phyloP scores from a whole-genome alignment of 1,140 invertebrate species.

The Aricia agestis region DNA sequence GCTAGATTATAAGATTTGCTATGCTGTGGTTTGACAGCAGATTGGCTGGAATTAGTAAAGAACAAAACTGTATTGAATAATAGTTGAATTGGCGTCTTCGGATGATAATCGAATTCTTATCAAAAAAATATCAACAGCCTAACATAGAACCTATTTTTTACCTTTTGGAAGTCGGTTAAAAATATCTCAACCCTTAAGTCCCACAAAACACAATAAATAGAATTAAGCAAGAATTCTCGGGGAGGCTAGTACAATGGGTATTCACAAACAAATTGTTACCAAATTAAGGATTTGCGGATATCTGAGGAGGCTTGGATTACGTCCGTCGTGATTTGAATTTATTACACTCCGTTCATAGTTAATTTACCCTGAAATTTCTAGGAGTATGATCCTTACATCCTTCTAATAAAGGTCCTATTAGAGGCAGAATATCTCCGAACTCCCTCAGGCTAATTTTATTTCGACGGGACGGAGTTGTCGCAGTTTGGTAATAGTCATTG shows the following conservation, averaged over 20 bases:
- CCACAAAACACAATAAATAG: background rate
- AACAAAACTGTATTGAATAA: no score
- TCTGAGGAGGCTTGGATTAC: constrained; percentile 57
- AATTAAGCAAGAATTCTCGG: background rate
- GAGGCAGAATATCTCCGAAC: no score
- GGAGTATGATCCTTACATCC: no score
- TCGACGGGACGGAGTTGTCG: constrained; percentile 41
- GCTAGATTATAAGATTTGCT: no score
- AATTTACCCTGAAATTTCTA: background rate
- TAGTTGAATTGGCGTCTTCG: no score
- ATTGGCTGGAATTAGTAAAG: no score
- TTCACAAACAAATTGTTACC: constrained; percentile 45
- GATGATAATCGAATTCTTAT: no score
- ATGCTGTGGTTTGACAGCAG: no score
- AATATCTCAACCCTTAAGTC: background rate
- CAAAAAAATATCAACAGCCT: background rate
- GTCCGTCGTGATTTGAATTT: constrained; percentile 63
- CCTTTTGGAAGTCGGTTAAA: background rate
- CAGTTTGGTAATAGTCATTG: constrained; percentile 34
- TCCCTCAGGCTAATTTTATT: constrained; percentile 62
- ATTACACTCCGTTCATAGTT: constrained; percentile 34
- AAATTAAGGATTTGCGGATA: constrained; percentile 59
- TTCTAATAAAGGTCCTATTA: no score
- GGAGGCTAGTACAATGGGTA: constrained; percentile 10
- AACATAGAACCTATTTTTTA: no score